These are phyloP conservation scores for Caiman crocodilus DNA, from an alignment of 2,797 vertebrate species.

Conservation along the genomic window DNA sequence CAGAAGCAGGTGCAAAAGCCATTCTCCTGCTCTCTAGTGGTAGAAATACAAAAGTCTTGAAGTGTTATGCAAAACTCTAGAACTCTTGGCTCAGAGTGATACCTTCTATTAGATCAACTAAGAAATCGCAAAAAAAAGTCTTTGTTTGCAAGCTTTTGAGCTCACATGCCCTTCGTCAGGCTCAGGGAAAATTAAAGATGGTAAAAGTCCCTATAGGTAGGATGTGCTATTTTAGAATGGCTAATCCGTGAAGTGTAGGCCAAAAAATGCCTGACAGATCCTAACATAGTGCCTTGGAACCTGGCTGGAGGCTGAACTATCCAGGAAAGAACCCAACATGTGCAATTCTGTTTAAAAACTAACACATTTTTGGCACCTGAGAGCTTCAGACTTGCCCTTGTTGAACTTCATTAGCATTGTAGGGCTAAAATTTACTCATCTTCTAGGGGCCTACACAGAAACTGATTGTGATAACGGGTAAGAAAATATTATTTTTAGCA, in stretches of 20 bases:
- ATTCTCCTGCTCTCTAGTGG: constrained; percentile 66
- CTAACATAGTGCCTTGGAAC: background rate
- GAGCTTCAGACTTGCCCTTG: background rate
- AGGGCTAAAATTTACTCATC: background rate
- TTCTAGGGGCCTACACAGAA: background rate
- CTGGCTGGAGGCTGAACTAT: background rate
- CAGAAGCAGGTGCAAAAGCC: background rate
- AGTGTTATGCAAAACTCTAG: no score
- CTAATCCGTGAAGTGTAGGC: background rate
- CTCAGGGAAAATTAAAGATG: no score
- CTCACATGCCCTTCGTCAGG: background rate
- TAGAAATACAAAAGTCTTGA: background rate
- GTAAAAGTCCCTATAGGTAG: no score
- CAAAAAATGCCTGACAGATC: constrained; percentile 20
- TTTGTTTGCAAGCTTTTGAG: background rate
- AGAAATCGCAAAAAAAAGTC: background rate
- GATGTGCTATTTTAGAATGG: background rate
- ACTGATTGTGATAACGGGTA: background rate
- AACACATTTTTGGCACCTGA: background rate
- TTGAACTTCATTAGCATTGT: background rate
- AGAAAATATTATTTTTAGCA: background rate
- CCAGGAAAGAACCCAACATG: background rate
- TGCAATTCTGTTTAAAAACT: background rate
- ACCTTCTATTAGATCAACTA: no score
- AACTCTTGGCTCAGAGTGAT: no score